These are phyloP conservation scores for Astyanax mexicanus DNA, from an alignment of 2,797 vertebrate genomes.

Conservation along the genomic window DNA sequence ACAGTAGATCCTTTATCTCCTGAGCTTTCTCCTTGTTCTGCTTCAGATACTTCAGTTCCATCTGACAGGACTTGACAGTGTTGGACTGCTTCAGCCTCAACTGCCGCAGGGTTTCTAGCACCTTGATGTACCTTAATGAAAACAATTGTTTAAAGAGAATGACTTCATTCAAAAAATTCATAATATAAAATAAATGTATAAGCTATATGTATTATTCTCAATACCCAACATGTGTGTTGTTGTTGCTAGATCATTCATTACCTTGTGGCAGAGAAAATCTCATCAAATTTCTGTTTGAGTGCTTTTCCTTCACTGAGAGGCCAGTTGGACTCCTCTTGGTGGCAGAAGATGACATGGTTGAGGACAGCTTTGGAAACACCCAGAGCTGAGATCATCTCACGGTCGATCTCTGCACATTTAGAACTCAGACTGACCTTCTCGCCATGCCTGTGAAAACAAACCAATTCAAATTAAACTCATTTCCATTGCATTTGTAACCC, in stretches of 20 bases:
- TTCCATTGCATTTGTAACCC: no score
- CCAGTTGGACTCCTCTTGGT: conserved; percentile 99
- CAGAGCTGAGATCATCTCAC: conserved; percentile 93
- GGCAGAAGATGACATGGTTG: conserved; percentile 97
- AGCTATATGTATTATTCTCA: no score
- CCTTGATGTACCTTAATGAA: conserved; percentile 92
- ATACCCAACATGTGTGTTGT: no score
- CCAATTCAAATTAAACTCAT: not conserved
- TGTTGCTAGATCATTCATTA: no score
- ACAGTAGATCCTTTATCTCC: conserved; percentile 86
- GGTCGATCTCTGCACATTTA: conserved; percentile 94
- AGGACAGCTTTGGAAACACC: conserved; percentile 95
- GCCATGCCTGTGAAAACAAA: conserved; percentile 79
- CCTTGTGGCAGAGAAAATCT: conserved; percentile 98
- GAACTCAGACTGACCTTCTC: conserved; percentile 90
- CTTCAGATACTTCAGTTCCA: conserved; percentile 91
- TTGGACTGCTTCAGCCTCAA: conserved; percentile 84
- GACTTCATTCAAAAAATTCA: no score
- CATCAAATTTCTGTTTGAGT: conserved; percentile 97
- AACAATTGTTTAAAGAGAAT: no score
- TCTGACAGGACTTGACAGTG: conserved; percentile 87
- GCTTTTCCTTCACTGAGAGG: conserved; percentile 94
- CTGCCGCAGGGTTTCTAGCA: conserved; percentile 90
- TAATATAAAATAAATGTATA: no score
- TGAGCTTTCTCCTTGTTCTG: conserved; percentile 95